phyloP scores from a whole-genome alignment of 2,888 invertebrate genomes.

The Troides oblongomaculatus region DNA sequence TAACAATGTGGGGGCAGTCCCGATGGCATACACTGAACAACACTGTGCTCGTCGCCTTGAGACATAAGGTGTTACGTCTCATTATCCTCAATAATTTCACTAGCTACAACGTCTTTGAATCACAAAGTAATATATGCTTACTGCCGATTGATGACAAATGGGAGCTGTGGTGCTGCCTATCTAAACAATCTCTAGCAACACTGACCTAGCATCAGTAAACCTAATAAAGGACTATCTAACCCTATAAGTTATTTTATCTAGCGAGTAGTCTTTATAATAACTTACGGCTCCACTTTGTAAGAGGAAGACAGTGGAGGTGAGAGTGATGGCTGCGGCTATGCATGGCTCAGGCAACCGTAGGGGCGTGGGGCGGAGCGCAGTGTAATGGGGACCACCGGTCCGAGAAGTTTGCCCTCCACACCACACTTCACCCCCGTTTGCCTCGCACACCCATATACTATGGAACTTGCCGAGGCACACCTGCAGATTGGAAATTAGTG shows the following conservation, averaged over 20 bases:
- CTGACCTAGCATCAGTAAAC: too few species aligned
- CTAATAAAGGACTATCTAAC: too few species aligned
- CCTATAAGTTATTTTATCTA: background rate
- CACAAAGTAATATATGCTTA: too few species aligned
- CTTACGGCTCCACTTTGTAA: conserved; percentile 82
- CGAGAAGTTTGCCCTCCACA: conserved; percentile 89
- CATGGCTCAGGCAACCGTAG: conserved; percentile 66
- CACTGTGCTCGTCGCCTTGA: too few species aligned
- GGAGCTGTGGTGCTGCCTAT: too few species aligned
- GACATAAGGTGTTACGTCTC: too few species aligned
- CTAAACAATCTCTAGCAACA: too few species aligned
- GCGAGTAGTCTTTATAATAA: conserved; percentile 11
- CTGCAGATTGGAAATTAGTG: conserved; percentile 50
- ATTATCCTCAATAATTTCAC: too few species aligned
- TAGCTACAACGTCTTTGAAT: too few species aligned
- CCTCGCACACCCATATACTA: conserved; percentile 81
- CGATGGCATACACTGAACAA: too few species aligned
- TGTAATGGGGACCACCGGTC: conserved; percentile 84
- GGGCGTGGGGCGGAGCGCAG: conserved; percentile 77
- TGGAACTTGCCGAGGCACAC: conserved; percentile 89
- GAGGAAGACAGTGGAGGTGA: conserved; percentile 84
- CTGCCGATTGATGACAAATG: too few species aligned
- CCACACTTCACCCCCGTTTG: conserved; percentile 78
- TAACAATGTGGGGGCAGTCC: too few species aligned
- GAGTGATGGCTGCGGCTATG: conserved; percentile 78